Evolutionary conservation across 2,888 invertebrate genomes (phyloP).

Genomic region (Cantharis rufa): DNA sequence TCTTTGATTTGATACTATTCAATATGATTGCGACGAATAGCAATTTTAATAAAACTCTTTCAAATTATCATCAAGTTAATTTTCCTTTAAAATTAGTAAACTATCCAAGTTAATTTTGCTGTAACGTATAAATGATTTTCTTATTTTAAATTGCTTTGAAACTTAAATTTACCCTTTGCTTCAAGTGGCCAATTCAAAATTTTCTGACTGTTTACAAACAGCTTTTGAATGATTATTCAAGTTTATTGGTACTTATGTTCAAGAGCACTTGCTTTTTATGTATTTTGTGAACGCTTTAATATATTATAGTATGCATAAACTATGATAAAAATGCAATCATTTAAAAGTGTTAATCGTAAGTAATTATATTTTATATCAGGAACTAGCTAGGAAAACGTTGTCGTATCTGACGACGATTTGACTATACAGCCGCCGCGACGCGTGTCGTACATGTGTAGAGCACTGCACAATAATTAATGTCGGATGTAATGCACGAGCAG

Average conservation of each 20-base stretch:
- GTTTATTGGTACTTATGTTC: neutral
- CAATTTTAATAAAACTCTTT: neutral
- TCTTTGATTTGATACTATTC: neutral
- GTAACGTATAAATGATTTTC: neutral
- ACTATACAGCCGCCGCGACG: slow-evolving; percentile 48
- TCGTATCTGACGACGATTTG: slow-evolving; percentile 28
- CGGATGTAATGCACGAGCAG: slow-evolving; percentile 53
- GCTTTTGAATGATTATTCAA: neutral
- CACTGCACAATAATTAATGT: slow-evolving; percentile 52
- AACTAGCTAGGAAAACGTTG: neutral
- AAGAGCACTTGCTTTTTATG: neutral
- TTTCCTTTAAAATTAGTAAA: neutral
- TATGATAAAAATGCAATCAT: neutral
- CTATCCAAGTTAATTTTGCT: neutral
- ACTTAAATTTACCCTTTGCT: neutral
- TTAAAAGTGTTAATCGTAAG: neutral
- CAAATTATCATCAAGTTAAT: neutral
- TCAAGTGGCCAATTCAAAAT: neutral
- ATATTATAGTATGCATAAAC: neutral
- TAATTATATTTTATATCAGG: slow-evolving; percentile 17
- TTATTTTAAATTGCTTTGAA: neutral
- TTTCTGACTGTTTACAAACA: neutral
- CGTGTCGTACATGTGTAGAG: slow-evolving; percentile 56
- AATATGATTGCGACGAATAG: neutral
- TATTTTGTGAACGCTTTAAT: neutral